Evolutionary conservation across 2,888 invertebrate species (phyloP).

Genomic region (Habroteleia sp.): DNA sequence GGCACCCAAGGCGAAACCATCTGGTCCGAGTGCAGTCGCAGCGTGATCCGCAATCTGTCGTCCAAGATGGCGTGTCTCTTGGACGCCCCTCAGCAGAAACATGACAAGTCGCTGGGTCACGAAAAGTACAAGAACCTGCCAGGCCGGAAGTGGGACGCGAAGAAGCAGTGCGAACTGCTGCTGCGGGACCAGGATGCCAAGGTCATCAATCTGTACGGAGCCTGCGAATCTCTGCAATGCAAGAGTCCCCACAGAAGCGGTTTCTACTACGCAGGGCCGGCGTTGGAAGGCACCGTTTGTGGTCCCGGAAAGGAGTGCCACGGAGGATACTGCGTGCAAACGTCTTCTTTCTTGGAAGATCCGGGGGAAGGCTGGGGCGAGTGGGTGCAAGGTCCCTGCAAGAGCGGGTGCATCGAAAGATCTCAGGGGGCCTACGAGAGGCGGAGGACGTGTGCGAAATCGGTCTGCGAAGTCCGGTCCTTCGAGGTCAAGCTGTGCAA

Average conservation of each 20-base stretch:
- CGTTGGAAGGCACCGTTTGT: constrained; percentile 90
- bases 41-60: constrained; percentile 82
- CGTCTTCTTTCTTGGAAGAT: constrained; percentile 6
- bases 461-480: constrained; percentile 67
- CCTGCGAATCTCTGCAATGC: constrained; percentile 87
- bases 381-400: constrained; percentile 85
- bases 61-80: constrained; percentile 82
- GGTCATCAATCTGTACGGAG: constrained; percentile 80
- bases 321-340: constrained; percentile 72
- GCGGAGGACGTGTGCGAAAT: constrained; percentile 83
- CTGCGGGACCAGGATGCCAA: constrained; percentile 87
- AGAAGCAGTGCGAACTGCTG: constrained; percentile 88
- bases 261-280: constrained; percentile 90
- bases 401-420: constrained; percentile 85
- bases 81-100: constrained; percentile 82
- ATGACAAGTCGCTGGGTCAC: constrained; percentile 82
- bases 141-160: constrained; percentile 87
- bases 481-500: constrained; percentile 86
- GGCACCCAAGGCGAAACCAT: constrained; percentile 89
- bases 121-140: constrained; percentile 85
- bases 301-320: constrained; percentile 84
- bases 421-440: constrained; percentile 84
- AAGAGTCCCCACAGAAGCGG: constrained; percentile 88
- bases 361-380: constrained; percentile 84
- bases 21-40: constrained; percentile 89